Evolutionary conservation across 2,888 invertebrate genomes (phyloP).

Genomic region (Dugesia japonica): DNA sequence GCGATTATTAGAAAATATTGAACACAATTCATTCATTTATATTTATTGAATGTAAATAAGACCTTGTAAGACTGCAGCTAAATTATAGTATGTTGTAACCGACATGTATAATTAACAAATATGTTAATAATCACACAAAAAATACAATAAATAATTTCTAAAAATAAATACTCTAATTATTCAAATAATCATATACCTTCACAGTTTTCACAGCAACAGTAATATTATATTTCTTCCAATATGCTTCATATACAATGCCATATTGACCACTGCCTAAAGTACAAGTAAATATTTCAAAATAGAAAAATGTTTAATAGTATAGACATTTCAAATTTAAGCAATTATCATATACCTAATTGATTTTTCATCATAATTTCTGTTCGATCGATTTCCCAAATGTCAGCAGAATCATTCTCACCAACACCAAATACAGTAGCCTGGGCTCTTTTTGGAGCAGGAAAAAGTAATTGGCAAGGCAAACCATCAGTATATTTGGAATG

Average conservation of each 20-base stretch:
- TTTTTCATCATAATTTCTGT: constrained; percentile 35
- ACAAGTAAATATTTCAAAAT: constrained; percentile 48
- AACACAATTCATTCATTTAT: no score
- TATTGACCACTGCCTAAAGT: constrained; percentile 67
- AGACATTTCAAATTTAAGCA: background rate
- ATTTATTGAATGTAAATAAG: no score
- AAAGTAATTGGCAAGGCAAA: constrained; percentile 75
- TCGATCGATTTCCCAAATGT: constrained; percentile 35
- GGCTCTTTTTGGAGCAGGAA: constrained; percentile 65
- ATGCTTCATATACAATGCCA: constrained; percentile 67
- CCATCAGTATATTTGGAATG: constrained; percentile 83
- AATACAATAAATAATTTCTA: no score
- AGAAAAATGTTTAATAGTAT: background rate
- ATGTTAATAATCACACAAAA: no score
- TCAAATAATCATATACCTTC: constrained; percentile 24
- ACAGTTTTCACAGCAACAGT: constrained; percentile 35
- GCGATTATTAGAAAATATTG: no score
- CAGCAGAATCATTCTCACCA: background rate
- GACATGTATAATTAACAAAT: no score
- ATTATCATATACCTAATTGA: constrained; percentile 25
- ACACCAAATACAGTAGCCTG: constrained; percentile 29
- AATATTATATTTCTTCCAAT: constrained; percentile 61
- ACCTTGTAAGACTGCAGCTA: no score
- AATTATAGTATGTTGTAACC: no score
- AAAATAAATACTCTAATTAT: no score